These are phyloP conservation scores for Otocyon megalotis DNA, from an alignment of 2,113 vertebrate genomes.

Conservation along the genomic window DNA sequence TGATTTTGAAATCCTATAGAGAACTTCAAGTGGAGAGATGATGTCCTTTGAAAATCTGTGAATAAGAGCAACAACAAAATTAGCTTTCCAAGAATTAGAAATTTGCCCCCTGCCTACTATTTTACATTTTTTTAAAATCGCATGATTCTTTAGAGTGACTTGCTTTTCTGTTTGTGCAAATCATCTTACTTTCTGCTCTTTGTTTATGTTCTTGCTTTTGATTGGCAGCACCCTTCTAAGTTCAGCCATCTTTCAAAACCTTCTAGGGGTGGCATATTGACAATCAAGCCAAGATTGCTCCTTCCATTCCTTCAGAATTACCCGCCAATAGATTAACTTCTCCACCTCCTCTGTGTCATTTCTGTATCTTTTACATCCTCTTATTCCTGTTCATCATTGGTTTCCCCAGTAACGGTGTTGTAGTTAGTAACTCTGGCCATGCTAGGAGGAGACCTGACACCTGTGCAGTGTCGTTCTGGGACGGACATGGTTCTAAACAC, in stretches of 20 bases:
- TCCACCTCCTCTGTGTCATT: background rate
- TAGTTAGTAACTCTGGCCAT: background rate
- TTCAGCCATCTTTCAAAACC: background rate
- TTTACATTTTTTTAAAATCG: background rate
- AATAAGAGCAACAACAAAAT: conserved; percentile 36
- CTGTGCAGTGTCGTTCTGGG: background rate
- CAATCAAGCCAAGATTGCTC: background rate
- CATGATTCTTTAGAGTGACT: background rate
- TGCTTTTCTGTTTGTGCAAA: background rate
- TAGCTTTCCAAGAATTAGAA: conserved; percentile 62
- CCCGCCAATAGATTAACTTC: background rate
- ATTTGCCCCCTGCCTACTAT: background rate
- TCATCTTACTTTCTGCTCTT: background rate
- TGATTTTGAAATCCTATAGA: conserved; percentile 21
- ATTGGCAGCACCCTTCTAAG: background rate
- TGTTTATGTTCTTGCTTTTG: background rate
- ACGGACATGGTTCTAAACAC: background rate
- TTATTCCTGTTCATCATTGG: background rate
- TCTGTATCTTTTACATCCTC: background rate
- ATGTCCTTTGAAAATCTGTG: conserved; percentile 51
- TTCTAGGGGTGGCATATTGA: background rate
- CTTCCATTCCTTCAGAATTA: background rate
- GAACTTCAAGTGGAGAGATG: conserved; percentile 20
- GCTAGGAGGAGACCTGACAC: background rate
- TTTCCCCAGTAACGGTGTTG: background rate